Evolutionary conservation across 64 coral and sea anemone species (phyloP).

Genomic region (Montipora efflorescens): DNA sequence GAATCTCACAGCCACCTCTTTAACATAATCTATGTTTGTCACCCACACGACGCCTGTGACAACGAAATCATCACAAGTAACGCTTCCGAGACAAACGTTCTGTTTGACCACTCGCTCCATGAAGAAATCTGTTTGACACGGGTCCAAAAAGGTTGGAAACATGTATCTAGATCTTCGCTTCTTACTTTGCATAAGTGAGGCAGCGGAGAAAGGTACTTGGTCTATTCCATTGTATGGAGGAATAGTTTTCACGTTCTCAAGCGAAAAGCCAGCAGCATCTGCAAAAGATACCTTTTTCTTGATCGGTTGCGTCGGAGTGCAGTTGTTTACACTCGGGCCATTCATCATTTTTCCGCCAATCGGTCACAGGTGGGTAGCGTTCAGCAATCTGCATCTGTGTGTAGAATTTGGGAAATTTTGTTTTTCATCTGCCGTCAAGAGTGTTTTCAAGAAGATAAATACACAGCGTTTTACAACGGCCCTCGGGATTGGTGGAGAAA

Average conservation of each 20-base stretch:
- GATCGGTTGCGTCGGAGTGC: background rate
- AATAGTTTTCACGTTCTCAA: conserved; percentile 49
- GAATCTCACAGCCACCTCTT: conserved; percentile 61
- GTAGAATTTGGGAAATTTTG: too few relatives aligned
- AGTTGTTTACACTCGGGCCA: background rate
- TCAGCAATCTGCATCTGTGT: too few relatives aligned
- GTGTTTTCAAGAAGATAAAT: too few relatives aligned
- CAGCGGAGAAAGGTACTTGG: background rate
- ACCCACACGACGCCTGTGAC: conserved; percentile 58
- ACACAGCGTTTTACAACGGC: too few relatives aligned
- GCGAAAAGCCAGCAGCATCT: conserved; percentile 23
- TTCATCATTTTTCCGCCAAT: background rate
- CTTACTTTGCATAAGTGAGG: too few relatives aligned
- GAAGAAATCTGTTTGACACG: background rate
- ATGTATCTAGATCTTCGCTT: background rate
- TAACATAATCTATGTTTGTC: conserved; percentile 62
- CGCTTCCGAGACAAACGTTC: conserved; percentile 64
- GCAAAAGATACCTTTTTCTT: conserved; percentile 70
- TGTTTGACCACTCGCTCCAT: background rate
- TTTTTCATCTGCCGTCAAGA: too few relatives aligned
- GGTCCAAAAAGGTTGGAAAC: background rate
- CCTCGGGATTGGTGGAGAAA: too few relatives aligned
- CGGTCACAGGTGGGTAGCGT: too few relatives aligned
- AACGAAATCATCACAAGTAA: conserved; percentile 23
- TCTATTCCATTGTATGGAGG: conserved; percentile 22